These are phyloP conservation scores for Aulostomus chinensis DNA, from an alignment of 2,797 vertebrate genomes.

Conservation along the genomic window DNA sequence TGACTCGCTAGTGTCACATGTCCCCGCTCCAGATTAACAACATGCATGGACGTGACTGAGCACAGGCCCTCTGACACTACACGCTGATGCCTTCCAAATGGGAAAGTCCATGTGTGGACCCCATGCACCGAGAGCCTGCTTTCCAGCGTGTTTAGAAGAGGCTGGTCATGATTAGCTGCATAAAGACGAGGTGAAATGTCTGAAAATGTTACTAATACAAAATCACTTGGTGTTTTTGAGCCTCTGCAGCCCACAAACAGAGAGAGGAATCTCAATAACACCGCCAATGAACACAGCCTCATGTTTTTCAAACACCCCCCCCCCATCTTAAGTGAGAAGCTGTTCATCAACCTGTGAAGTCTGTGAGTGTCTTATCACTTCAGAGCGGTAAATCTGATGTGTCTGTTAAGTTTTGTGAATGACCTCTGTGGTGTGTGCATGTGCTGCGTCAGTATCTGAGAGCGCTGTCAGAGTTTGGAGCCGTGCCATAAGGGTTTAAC, in stretches of 20 bases:
- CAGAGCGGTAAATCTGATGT: conserved; percentile 75
- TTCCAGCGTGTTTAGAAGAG: no score
- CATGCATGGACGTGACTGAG: conserved; percentile 68
- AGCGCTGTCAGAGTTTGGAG: conserved; percentile 56
- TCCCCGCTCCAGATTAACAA: conserved; percentile 67
- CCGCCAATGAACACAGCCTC: conserved; percentile 6
- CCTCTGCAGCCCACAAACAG: background rate
- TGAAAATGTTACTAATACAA: no score
- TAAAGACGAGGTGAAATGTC: conserved; percentile 1
- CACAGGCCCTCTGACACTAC: conserved; percentile 22
- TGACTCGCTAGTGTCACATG: conserved; percentile 63
- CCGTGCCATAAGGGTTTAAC: conserved; percentile 76
- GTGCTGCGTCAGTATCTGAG: conserved; percentile 67
- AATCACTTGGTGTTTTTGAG: no score
- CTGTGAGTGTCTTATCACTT: conserved; percentile 71
- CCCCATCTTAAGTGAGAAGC: conserved; percentile 48
- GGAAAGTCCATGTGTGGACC: conserved; percentile 18
- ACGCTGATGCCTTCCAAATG: conserved; percentile 16
- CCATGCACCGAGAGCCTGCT: no score
- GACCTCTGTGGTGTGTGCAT: conserved; percentile 55
- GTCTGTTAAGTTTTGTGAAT: conserved; percentile 75
- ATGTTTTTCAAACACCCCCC: conserved; percentile 34
- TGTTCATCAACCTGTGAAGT: conserved; percentile 57
- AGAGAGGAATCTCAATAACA: background rate
- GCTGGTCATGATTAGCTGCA: conserved; percentile 9